These are phyloP conservation scores for Cranoglanis bouderius DNA, from an alignment of 2,113 vertebrate genomes.

Conservation along the genomic window DNA sequence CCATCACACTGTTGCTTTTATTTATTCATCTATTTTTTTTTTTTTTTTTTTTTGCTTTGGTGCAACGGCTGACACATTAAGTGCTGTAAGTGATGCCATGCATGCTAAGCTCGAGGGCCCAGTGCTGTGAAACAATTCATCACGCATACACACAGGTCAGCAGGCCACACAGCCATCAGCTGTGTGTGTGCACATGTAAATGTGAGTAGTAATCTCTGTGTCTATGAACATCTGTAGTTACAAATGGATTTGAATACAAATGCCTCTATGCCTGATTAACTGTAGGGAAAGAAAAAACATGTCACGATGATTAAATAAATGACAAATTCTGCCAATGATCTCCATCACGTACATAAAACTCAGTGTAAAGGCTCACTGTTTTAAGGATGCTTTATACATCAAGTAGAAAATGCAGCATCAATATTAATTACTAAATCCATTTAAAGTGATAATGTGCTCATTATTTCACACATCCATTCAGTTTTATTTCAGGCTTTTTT, in stretches of 20 bases:
- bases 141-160: slow-evolving; percentile 31
- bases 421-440: not conserved
- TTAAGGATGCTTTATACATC: not conserved
- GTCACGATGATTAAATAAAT: not conserved
- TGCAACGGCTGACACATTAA: slow-evolving; percentile 39
- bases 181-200: slow-evolving; percentile 8
- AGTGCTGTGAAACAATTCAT: slow-evolving; percentile 42
- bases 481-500: not conserved
- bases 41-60: slow-evolving; percentile 28
- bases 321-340: not conserved
- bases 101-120: slow-evolving; percentile 47
- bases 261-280: not conserved
- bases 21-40: slow-evolving; percentile 40
- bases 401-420: not conserved
- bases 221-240: slow-evolving; percentile 2
- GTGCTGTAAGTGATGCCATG: slow-evolving; percentile 28
- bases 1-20: slow-evolving; percentile 41
- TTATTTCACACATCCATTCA: not conserved
- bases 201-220: slow-evolving; percentile 11
- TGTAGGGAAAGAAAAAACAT: slow-evolving; percentile 4
- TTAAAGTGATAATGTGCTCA: slow-evolving; percentile 6
- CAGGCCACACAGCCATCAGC: not conserved
- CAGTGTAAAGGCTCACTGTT: not conserved
- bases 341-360: not conserved
- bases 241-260: slow-evolving; percentile 29